These are phyloP conservation scores for Armadillidium nasatum DNA, from an alignment of 1,140 invertebrate genomes.

Conservation along the genomic window DNA sequence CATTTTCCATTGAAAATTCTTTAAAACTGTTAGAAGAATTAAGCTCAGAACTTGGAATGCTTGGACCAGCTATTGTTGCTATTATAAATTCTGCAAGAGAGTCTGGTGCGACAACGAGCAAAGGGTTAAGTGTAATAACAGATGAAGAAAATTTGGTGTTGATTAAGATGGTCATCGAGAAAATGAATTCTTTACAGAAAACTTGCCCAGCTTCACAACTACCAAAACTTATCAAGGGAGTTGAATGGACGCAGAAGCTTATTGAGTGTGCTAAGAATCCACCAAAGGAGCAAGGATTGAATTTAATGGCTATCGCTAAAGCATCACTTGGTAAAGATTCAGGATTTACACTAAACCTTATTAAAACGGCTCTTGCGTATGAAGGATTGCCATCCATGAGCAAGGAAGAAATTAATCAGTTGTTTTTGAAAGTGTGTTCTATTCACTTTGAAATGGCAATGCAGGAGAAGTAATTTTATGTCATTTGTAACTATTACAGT, in stretches of 20 bases:
- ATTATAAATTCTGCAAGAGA: background rate
- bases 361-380: conserved; percentile 3
- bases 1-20: background rate
- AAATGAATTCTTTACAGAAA: background rate
- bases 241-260: background rate
- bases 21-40: background rate
- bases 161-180: background rate
- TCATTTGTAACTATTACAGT: too few species aligned
- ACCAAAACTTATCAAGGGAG: background rate
- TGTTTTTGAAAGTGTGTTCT: background rate
- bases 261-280: background rate
- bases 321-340: background rate
- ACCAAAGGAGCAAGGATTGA: background rate
- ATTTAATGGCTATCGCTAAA: background rate
- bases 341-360: background rate
- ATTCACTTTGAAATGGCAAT: background rate
- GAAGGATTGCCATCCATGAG: background rate
- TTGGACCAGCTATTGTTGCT: background rate
- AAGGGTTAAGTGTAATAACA: background rate
- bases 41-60: background rate
- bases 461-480: background rate
- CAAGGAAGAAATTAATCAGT: background rate
- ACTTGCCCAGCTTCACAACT: background rate
- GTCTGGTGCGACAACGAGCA: background rate
- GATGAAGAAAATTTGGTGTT: background rate